Base-by-base conservation (phyloP, 2,888 invertebrate species). In the Gandaritis pyraliata region DNA sequence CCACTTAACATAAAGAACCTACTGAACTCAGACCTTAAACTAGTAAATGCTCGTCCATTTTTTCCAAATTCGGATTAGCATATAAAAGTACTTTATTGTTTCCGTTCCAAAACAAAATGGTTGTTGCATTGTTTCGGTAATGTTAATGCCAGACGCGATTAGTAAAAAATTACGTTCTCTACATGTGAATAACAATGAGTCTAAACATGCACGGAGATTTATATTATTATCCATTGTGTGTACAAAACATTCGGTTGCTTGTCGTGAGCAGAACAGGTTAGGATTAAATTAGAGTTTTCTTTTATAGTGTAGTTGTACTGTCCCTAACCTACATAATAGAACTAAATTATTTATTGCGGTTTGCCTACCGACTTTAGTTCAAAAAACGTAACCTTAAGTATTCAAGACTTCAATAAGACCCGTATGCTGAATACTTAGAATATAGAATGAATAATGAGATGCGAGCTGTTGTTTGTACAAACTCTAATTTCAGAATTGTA, bases 101-200 rank as follows among this genome's bases (percentile, higher is more conserved):
- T 82, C 82, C 82, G 80, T 72, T 74, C 73, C 48, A 49, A 67
- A 69, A 66, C 64, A 73, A 73, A 73, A 77, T 77, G 70, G 71
- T 74, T 64, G 64, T 56, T 73, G 77, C 74, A 81, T 83, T 83
- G 81, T 83, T 80, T 79, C 71, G 72, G 67, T n/a, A n/a, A 62
- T 65, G 62, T 64, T 65, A 73, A 73, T 72, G 62, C 69, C 64
- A 71, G 71, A 70, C 68, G 65, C 58, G 66, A 67, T 66, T 62
- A 65, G 80, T 77, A 80, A 81, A 82, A 83, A 83, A 81, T 75
- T 70, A 75, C 75, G 82, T 80, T 78, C 80, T 76, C 71, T 69
- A 75, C 76, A 72, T 66, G 65, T 75, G 78, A 78, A 80, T 78
- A 80, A 82, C 75, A 82, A 82, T 81, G 77, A 75, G 71, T 60